Base-by-base conservation (phyloP, 2,113 vertebrate genomes). In the Grammomys dolichurus region DNA sequence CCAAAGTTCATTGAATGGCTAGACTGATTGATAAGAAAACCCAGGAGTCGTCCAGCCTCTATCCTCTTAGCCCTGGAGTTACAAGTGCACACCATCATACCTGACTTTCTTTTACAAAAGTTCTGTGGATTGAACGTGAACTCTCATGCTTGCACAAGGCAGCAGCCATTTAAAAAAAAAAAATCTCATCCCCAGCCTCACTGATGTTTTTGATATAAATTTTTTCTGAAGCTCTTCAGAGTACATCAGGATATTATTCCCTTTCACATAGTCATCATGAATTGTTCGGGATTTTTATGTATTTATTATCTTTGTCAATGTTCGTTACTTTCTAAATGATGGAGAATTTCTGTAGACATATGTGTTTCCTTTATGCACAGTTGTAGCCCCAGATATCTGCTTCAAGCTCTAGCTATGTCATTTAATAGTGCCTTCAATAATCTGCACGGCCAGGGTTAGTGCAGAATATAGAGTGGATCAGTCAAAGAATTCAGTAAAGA, bases 151-250 rank as follows among this genome's bases (percentile, higher is more conserved):
- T 86, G 10, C 43, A 12, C 40, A 36, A 2, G 2, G 5, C 43
- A 67, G 43, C 43, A 86, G 48, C 17, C 5, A 36, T 67, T 67
- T 46, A 13, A 0, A 16, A 19, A 51, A 51, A 51, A 51, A 51
- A 51, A 17, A 11, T 48, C 43, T 67, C 33, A 17, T 67, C 1
- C 9, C 40, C 28, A 85, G 16, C 2, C 4, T 60, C 84, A 60
- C 65, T 19, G 43, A 67, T 48, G 65, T 94, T 95, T 94, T 93
- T 96, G 95, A 97, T 96, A 95, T 93, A 88, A 98, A 96, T 76
- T 96, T 96, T 95, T 95, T 26, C 85, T 89, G 9, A 87, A 92
- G 72, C 90, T 94, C 89, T 97, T 95, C 93, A 93, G 51, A 78
- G 36, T 43, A 94, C 33, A 95, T 93, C 26, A 43, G 3, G 14